Conservation (phyloP, 53 echinoderm and acorn worm species). For the Holothuria leucospilota region DNA sequence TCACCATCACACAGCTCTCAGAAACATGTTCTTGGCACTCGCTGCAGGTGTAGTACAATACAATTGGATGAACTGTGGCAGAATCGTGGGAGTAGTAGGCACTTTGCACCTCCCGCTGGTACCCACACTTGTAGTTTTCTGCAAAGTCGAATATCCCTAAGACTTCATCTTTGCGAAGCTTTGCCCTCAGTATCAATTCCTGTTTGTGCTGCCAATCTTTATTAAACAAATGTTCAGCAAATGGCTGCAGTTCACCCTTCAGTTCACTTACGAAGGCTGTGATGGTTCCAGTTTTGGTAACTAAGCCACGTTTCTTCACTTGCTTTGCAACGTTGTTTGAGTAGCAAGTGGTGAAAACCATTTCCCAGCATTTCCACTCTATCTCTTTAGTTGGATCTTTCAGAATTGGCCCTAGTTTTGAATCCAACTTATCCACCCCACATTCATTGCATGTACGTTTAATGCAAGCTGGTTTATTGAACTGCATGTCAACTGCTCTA, state of each 20-base stretch:
- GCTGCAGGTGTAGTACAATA: slow-evolving; percentile 52
- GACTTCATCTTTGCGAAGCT: slow-evolving; percentile 45
- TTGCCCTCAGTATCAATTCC: slow-evolving; percentile 15
- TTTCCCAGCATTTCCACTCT: slow-evolving; percentile 45
- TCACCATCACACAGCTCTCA: slow-evolving; percentile 58
- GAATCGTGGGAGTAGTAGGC: slow-evolving; percentile 71
- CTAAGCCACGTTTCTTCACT: slow-evolving; percentile 46
- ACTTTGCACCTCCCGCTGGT: slow-evolving; percentile 67
- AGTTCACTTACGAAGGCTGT: slow-evolving; percentile 38
- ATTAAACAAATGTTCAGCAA: slow-evolving; percentile 57
- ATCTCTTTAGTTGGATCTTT: neutral
- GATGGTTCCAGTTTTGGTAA: slow-evolving; percentile 1
- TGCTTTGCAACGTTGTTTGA: neutral
- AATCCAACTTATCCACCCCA: slow-evolving; percentile 36
- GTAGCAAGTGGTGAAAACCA: slow-evolving; percentile 20
- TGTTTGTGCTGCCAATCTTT: slow-evolving; percentile 65
- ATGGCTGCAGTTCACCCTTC: slow-evolving; percentile 39
- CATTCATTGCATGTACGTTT: slow-evolving; percentile 40
- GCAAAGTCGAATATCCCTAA: slow-evolving; percentile 64
- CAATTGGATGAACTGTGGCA: slow-evolving; percentile 71
- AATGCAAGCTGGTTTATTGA: slow-evolving; percentile 55
- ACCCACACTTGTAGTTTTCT: slow-evolving; percentile 69
- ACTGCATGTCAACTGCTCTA: slow-evolving; percentile 32
- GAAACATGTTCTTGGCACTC: slow-evolving; percentile 22
- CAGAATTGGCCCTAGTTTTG: neutral